These are phyloP conservation scores for Andrena flavipes DNA, from an alignment of 2,888 invertebrate species.

Conservation along the genomic window DNA sequence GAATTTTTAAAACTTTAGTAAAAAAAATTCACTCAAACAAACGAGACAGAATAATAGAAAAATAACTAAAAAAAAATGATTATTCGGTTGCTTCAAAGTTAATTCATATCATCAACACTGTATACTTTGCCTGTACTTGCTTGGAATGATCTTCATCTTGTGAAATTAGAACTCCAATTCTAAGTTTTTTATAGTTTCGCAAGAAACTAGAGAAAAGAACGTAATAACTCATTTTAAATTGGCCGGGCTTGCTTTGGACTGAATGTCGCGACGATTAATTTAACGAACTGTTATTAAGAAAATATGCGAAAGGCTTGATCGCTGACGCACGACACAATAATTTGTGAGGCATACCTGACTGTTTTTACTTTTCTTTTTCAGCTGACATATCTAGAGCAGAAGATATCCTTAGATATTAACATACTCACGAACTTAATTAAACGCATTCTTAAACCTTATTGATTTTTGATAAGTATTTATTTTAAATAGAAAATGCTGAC, in stretches of 20 bases:
- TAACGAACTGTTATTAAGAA: conserved; percentile 19
- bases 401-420: too few relatives aligned
- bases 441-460: too few relatives aligned
- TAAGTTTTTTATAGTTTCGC: conserved; percentile 3
- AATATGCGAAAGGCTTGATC: conserved; percentile 46
- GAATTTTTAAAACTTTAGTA: too few relatives aligned
- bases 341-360: too few relatives aligned
- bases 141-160: not conserved
- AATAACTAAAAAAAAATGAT: too few relatives aligned
- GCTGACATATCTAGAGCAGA: too few relatives aligned
- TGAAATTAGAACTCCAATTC: conserved; percentile 10
- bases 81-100: not conserved
- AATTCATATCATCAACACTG: not conserved
- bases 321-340: too few relatives aligned
- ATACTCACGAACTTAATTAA: too few relatives aligned
- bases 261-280: not conserved
- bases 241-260: not conserved
- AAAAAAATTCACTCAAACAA: not conserved
- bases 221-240: conserved; percentile 6
- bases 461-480: too few relatives aligned
- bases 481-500: too few relatives aligned
- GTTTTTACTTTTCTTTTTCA: too few relatives aligned
- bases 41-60: not conserved
- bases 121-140: not conserved
- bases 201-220: conserved; percentile 18